Evolutionary conservation across 1,140 invertebrate genomes (phyloP).

Genomic region (Saccostrea glomerata): DNA sequence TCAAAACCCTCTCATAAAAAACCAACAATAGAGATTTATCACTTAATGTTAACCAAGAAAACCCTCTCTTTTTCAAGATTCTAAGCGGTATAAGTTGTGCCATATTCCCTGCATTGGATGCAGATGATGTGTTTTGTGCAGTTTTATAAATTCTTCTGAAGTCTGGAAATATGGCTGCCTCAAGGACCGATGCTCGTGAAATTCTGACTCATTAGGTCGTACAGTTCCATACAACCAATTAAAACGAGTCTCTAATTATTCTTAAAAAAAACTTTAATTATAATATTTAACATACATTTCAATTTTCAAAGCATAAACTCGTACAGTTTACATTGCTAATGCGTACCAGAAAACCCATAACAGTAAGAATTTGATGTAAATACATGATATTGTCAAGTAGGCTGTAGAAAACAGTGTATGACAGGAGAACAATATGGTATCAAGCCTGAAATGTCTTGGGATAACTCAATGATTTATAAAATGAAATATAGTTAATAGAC

Average conservation of each 20-base stretch:
- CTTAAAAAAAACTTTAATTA: no score
- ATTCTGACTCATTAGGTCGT: not conserved
- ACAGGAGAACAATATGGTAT: no score
- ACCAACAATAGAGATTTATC: slow-evolving; percentile 30
- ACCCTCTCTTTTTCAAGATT: not conserved
- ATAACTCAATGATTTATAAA: no score
- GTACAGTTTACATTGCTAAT: no score
- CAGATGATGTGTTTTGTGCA: not conserved
- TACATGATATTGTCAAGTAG: no score
- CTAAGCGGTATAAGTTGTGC: not conserved
- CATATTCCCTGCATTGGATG: not conserved
- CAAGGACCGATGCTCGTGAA: not conserved
- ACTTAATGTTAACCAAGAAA: not conserved
- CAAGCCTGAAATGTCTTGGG: no score
- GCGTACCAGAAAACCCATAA: no score
- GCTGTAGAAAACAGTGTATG: no score
- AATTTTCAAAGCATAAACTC: no score
- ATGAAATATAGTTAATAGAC: no score
- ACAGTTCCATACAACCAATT: not conserved
- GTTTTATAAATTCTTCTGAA: not conserved
- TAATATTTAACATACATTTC: no score
- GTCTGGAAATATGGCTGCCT: slow-evolving; percentile 1
- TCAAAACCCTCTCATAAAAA: slow-evolving; percentile 9
- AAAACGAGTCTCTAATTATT: not conserved
- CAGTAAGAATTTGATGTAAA: no score